Percentiles rank a stretch among this genome's conserved stretches.
These are phyloP conservation scores for Chelonus insularis DNA, from an alignment of 1,140 invertebrate genomes.

Conservation along the genomic window DNA sequence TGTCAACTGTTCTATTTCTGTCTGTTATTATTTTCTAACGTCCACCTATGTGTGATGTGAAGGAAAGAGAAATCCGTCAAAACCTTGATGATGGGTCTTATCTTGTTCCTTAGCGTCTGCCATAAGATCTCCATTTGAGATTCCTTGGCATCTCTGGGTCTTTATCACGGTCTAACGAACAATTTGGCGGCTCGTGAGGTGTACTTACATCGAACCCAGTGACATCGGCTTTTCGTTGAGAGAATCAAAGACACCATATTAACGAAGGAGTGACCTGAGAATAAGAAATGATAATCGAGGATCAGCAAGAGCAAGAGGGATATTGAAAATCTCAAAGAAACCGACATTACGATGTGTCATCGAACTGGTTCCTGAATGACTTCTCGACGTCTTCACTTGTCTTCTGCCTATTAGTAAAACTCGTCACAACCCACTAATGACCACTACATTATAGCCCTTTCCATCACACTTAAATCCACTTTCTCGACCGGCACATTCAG, in stretches of 20 bases:
- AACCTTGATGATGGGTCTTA: constrained; percentile 9
- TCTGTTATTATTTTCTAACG: not conserved
- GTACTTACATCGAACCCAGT: constrained; percentile 13
- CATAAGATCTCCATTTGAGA: not conserved
- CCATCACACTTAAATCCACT: constrained; percentile 20
- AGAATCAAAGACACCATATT: constrained; percentile 5
- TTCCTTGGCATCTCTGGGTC: constrained; percentile 10
- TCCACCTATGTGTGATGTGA: not conserved
- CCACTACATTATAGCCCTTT: constrained; percentile 32
- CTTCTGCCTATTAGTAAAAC: constrained; percentile 43
- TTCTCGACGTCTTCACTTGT: constrained; percentile 38
- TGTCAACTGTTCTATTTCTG: constrained; percentile 22
- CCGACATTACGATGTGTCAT: constrained; percentile 33
- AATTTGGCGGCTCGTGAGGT: constrained; percentile 12
- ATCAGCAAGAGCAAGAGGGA: constrained; percentile 20
- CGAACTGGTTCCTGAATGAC: constrained; percentile 29
- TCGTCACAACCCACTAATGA: constrained; percentile 45
- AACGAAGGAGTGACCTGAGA: not conserved
- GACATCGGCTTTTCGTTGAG: constrained; percentile 5
- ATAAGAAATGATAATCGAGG: not conserved
- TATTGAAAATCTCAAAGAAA: constrained; percentile 37
- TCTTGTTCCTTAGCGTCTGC: constrained; percentile 1
- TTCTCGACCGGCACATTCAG: not conserved
- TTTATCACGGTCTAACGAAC: constrained; percentile 27
- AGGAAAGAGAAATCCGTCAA: not conserved